phyloP scores from a whole-genome alignment of 2,113 vertebrate species.

The Prunella himalayana region DNA sequence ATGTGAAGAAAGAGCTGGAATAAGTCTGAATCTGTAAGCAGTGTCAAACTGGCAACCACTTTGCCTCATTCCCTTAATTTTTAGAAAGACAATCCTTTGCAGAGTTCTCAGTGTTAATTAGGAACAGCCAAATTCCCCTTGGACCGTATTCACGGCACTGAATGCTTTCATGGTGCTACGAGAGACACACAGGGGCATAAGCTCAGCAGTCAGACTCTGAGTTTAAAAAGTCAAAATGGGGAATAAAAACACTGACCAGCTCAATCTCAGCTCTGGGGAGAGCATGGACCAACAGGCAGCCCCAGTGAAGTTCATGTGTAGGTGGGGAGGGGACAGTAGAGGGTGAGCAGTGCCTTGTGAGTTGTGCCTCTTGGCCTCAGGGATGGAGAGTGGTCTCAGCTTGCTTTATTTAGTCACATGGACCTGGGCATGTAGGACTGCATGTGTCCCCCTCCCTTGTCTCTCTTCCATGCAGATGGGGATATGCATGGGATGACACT shows the following conservation, averaged over 20 bases:
- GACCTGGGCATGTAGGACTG: not conserved
- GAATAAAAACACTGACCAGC: not conserved
- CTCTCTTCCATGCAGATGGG: constrained; percentile 34
- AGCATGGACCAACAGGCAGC: not conserved
- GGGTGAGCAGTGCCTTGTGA: not conserved
- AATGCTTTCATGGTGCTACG: not conserved
- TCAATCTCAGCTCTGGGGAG: not conserved
- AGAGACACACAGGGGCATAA: not conserved
- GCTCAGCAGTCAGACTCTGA: not conserved
- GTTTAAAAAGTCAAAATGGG: not conserved
- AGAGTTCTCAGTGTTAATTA: not conserved
- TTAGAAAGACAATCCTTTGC: not conserved
- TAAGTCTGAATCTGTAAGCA: not conserved
- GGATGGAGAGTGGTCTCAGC: fast-evolving
- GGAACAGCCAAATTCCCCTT: not conserved
- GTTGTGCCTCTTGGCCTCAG: not conserved
- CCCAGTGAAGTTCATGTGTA: fast-evolving
- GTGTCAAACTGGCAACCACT: not conserved
- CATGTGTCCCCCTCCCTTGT: not conserved
- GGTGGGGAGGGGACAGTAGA: not conserved
- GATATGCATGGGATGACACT: fast-evolving
- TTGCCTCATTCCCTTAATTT: not conserved
- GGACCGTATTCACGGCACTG: fast-evolving
- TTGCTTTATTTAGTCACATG: not conserved
- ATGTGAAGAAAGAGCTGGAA: not conserved